Evolutionary conservation across 2,888 invertebrate genomes (phyloP).

Genomic region (Eupithecia subumbrata): DNA sequence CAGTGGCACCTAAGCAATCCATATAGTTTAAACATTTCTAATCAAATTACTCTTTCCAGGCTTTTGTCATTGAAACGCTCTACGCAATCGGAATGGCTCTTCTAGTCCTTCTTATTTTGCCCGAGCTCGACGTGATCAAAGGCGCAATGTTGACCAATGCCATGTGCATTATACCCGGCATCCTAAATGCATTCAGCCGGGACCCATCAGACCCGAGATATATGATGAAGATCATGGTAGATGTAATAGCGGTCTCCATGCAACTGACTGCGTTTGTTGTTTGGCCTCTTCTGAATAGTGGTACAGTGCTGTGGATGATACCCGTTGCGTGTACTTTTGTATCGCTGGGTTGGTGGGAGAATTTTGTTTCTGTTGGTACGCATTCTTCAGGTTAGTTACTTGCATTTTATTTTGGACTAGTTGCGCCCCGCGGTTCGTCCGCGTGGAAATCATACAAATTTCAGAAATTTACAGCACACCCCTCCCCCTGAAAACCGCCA

Average conservation of each 20-base stretch:
- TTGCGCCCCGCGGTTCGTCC: too few relatives aligned
- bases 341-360: conserved; percentile 94
- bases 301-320: conserved; percentile 83
- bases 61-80: conserved; percentile 89
- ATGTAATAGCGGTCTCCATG: conserved; percentile 84
- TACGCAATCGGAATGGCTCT: conserved; percentile 91
- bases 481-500: too few relatives aligned
- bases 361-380: conserved; percentile 84
- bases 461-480: too few relatives aligned
- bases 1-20: not conserved
- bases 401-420: not conserved
- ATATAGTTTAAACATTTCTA: not conserved
- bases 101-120: conserved; percentile 90
- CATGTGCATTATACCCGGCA: conserved; percentile 91
- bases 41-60: conserved; percentile 61
- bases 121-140: conserved; percentile 91
- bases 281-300: conserved; percentile 86
- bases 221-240: conserved; percentile 73
- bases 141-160: conserved; percentile 94
- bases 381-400: conserved; percentile 60
- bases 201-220: conserved; percentile 67
- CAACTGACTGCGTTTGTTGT: conserved; percentile 88
- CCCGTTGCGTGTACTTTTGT: conserved; percentile 87
- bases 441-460: too few relatives aligned
- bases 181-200: conserved; percentile 85